These are phyloP conservation scores for Aelia acuminata DNA, from an alignment of 2,888 invertebrate genomes.

Conservation along the genomic window DNA sequence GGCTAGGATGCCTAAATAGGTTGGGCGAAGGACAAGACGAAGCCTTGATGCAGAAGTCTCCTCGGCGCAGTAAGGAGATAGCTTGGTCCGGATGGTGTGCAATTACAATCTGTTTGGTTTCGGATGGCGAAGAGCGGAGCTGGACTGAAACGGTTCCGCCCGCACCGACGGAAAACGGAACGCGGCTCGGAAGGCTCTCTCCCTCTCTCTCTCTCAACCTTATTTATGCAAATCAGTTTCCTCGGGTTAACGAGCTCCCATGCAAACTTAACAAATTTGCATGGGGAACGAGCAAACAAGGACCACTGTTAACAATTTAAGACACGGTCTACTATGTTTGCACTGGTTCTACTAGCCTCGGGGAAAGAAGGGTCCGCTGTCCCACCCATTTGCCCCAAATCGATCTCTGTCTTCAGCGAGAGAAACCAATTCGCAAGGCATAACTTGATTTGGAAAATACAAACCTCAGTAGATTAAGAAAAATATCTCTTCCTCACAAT, in stretches of 20 bases:
- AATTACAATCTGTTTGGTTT: constrained; percentile 17
- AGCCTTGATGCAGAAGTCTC: background rate
- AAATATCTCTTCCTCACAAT: too few relatives aligned
- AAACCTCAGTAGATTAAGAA: too few relatives aligned
- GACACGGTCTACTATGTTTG: constrained; percentile 43
- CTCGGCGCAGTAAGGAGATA: background rate
- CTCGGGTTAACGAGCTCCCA: constrained; percentile 41
- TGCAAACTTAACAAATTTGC: constrained; percentile 46
- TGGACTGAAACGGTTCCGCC: too few relatives aligned
- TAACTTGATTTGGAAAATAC: background rate
- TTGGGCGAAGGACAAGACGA: background rate
- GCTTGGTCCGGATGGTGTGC: background rate
- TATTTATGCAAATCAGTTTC: constrained; percentile 46
- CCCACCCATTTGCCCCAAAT: background rate
- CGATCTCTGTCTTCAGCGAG: background rate
- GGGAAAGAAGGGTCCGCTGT: background rate
- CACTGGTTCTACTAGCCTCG: background rate
- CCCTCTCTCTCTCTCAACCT: background rate
- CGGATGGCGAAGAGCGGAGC: background rate
- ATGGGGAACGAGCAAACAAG: constrained; percentile 43
- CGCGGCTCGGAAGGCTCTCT: too few relatives aligned
- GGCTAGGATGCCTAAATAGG: background rate
- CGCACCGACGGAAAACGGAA: background rate
- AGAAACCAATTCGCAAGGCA: background rate
- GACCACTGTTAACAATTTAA: constrained; percentile 41